Evolutionary conservation across 2,113 vertebrate species (phyloP).

Genomic region (Hylia prasina): DNA sequence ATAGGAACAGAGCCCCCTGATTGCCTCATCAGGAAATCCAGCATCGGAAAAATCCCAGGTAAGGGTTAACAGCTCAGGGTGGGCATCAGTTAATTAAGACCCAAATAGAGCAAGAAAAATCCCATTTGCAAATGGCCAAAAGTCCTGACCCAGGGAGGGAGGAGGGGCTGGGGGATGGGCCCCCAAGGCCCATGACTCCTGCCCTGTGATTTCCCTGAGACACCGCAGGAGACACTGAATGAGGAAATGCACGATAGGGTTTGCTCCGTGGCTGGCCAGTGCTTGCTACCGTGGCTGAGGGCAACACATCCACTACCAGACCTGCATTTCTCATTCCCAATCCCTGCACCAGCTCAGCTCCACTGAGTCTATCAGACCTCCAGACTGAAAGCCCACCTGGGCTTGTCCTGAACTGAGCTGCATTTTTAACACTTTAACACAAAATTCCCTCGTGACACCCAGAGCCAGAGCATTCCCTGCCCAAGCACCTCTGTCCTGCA

Average conservation of each 20-base stretch:
- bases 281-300: fast-evolving
- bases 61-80: not conserved
- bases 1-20: not conserved
- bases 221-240: fast-evolving
- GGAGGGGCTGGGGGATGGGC: fast-evolving
- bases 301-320: fast-evolving
- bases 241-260: not conserved
- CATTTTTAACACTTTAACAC: not conserved
- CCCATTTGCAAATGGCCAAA: not conserved
- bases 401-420: not conserved
- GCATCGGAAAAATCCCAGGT: fast-evolving
- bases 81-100: not conserved
- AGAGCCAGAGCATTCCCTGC: not conserved
- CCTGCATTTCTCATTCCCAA: not conserved
- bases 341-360: not conserved
- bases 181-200: not conserved
- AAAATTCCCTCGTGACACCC: fast-evolving
- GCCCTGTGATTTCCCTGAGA: not conserved
- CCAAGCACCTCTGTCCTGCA: not conserved
- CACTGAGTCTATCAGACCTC: not conserved
- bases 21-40: not conserved
- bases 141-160: fast-evolving
- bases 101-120: not conserved
- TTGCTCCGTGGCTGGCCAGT: fast-evolving
- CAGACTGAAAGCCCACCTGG: not conserved